Evolutionary conservation across 2,888 invertebrate species (phyloP).

Genomic region (Trichogramma dendrolimi): DNA sequence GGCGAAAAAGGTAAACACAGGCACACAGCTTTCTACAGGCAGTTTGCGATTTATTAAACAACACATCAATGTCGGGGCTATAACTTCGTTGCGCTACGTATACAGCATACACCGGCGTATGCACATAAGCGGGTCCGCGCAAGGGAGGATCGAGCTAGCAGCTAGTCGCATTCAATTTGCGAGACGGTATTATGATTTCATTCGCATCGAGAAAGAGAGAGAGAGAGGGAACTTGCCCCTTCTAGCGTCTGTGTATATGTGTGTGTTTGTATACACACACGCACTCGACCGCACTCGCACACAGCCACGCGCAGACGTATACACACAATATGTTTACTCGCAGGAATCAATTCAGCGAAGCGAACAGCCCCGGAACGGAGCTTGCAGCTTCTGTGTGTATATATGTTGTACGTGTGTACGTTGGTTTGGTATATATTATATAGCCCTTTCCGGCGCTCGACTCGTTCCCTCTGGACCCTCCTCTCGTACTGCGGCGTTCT

Average conservation of each 20-base stretch:
- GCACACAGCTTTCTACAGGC: too few relatives aligned
- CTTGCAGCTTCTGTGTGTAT: not conserved
- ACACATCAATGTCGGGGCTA: too few relatives aligned
- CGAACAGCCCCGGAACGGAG: conserved; percentile 14
- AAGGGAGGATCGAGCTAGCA: not conserved
- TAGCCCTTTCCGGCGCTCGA: not conserved
- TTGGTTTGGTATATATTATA: not conserved
- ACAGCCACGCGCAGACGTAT: not conserved
- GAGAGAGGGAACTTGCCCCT: conserved; percentile 19
- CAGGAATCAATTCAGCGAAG: conserved; percentile 32
- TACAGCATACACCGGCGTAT: not conserved
- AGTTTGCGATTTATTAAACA: too few relatives aligned
- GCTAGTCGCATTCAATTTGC: conserved; percentile 29
- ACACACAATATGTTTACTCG: conserved; percentile 34
- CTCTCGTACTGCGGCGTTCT: not conserved
- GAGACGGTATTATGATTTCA: conserved; percentile 32
- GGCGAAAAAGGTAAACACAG: too few relatives aligned
- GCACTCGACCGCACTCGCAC: too few relatives aligned
- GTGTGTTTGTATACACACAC: not conserved
- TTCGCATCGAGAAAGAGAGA: conserved; percentile 24
- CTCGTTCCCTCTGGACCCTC: not conserved
- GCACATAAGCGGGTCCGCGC: conserved; percentile 5
- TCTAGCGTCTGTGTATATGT: too few relatives aligned
- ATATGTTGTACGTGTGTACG: not conserved
- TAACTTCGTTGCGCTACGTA: too few relatives aligned